Base-by-base conservation (phyloP, 1,140 invertebrate genomes). In the Palaemon carinicauda region DNA sequence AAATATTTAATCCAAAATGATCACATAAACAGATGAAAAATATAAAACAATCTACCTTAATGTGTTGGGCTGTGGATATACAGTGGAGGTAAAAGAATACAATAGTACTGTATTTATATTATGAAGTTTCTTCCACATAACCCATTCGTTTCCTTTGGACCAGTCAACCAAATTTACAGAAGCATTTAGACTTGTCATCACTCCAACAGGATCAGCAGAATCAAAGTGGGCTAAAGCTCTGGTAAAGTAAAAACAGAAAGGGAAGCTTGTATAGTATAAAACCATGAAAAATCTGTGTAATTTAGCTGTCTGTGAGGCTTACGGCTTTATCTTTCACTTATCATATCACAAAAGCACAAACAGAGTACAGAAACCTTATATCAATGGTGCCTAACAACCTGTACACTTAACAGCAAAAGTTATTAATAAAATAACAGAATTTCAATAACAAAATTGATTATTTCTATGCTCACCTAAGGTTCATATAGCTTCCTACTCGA, bases 61-160 rank as follows among this genome's bases (percentile, higher is more conserved):
- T 21, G 84, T 69, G 7, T 27, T 71, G 51, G 84, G 84, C 77
- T 86, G 84, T 19, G 80, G 80, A 87, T 82, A 87, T 14, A 88
- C 81, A n/a, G 75, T 73, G n/a, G 80, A 82, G 21, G 87, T 88
- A 21, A 88, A 80, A 56, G 87, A 80, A 71, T 88, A 56, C 50
- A 88, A 81, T 50, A 88, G 50, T 19, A 82, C 81, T 27, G 52
- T 79, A 21, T 88, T 82, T 53, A 88, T 88, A 33, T 82, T 65
- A 52, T 88, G 87, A 54, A 79, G 73, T 69, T 77, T 88, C 51
- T 88, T 88, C 87, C 87, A 88, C 75, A 83, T 65, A 21, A 82
- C 52, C 87, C 87, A 88, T 27, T 88, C 77, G 1, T 83, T 60
- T 19, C 74, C 73, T n/a, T 60, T 65, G 31, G 75, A 73, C 73